Base-by-base conservation (phyloP, 92 coral and sea anemone genomes). In the Anthopleura xanthogrammica region DNA sequence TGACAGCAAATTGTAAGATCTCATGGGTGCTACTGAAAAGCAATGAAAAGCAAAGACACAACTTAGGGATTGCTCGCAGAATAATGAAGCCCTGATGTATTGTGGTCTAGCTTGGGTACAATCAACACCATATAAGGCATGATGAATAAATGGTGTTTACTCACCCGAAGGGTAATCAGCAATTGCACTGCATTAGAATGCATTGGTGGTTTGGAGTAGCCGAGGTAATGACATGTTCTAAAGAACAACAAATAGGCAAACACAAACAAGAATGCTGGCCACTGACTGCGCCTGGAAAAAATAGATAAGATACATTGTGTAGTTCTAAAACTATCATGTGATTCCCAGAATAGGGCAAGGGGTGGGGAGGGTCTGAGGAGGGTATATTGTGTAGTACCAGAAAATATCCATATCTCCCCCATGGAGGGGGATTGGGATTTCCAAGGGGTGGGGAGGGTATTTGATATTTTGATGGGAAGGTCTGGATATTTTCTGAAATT, bases 161-260 rank as follows among this genome's bases (percentile, higher is more conserved):
- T 86, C 82, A 95, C 98, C 85, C 98, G 88, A 46, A 95, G 86
- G 9, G 98, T 95, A 24, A 95, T 90, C 62, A 95, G 89, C 23
- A 95, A 87, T 76, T 95, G 98, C 29, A 95, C 92, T 29, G 98
- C 98, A 92, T 95, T 95, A 74, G 95, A 83, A 41, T 95, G 88
- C 85, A 83, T 84, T 66, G 98, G 95, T 4, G 98, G 95, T 83
- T 87, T 88, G 8, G 83, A 41, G 81, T 93, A 90, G 22, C 98
- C 98, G 75, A 79, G 90, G 84, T 92, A 88, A 23, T 87, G 52
- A 79, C 98, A 95, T n/a, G 98, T 95, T 73, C 98, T 89, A 81
- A 94, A 95, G 88, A 95, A 95, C 52, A 94, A 83, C 78, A 95
- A 80, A 76, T 95, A 95, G 29, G 94, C 93, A 90, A 95, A 95